Evolutionary conservation across 2,797 vertebrate species (phyloP).

Genomic region (Octomys mimax): DNA sequence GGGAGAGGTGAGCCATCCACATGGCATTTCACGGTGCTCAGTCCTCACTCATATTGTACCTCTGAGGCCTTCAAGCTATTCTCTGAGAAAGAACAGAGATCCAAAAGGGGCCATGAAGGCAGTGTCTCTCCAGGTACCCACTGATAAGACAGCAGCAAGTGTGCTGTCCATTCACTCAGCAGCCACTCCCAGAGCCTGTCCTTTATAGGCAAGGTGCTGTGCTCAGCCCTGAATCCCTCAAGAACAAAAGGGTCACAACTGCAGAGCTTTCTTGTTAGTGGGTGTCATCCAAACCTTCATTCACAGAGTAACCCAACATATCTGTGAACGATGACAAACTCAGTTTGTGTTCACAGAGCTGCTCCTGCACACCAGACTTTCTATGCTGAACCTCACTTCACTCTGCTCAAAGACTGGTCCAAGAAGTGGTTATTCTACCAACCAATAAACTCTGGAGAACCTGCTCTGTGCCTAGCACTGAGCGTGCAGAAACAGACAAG

Average conservation of each 20-base stretch:
- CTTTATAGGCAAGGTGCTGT: not conserved
- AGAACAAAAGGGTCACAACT: not conserved
- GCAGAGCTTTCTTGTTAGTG: accelerated
- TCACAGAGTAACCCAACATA: accelerated
- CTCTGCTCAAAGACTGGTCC: not conserved
- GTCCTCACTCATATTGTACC: not conserved
- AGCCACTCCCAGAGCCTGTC: accelerated
- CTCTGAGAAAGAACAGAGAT: not conserved
- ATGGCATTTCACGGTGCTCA: not conserved
- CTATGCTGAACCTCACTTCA: accelerated
- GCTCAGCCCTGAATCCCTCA: not conserved
- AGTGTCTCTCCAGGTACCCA: too few relatives aligned
- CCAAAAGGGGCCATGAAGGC: not conserved
- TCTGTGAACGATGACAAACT: not conserved
- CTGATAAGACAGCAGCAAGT: not conserved
- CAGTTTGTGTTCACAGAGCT: accelerated
- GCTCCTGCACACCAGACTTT: accelerated
- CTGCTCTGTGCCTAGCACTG: not conserved
- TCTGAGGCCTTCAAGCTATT: not conserved
- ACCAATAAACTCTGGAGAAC: too few relatives aligned
- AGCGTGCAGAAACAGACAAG: not conserved
- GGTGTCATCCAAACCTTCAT: not conserved
- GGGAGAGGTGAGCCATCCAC: accelerated
- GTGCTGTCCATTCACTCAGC: not conserved
- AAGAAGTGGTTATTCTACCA: not conserved